Base-by-base conservation (phyloP, 2,888 invertebrate genomes). In the Lithodes maja region DNA sequence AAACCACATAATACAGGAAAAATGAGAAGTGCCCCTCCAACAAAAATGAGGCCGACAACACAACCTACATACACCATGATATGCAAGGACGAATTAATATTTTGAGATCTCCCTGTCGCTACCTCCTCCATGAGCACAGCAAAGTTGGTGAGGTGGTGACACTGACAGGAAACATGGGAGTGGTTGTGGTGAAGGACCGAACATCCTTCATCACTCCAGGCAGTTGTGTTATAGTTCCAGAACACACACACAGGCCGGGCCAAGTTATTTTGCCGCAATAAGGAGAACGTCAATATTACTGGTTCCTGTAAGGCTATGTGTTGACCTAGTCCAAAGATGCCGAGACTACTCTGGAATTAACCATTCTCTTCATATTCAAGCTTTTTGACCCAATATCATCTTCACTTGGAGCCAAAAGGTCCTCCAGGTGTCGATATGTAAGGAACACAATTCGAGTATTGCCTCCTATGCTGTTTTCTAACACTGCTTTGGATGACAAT, bases 161-260 rank as follows among this genome's bases (percentile, higher is more conserved):
- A 98, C 90, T 96, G 96, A 94, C 98, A 98, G 53, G 96, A 95
- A 0, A 98, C 98, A 94, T 98, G 98, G 0, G 96, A 96, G 3
- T 94, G 93, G 94, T 98, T 98, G 61, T 97, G 96, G 93, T 95
- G 95, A 90, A 96, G 96, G 80, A 97, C 96, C 90, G 95, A 95
- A 93, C 98, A 98, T 17, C 98, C 98, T 94, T 97, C 97, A 92
- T 97, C 96, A 0, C 97, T 97, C 98, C 98, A 98, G 92, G 96
- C 96, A 92, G 97, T 97, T 94, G 96, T 95, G 15, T 96, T 96
- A 93, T 97, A 97, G 94, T 98, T 97, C 98, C 98, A 98, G 94
- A 97, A 98, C 15, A 98, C 98, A 93, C 98, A 99, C 1, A 96
- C 96, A 0, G 98, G 97, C 94, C 98, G 98, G 86, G 97, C 97